Percentiles rank a stretch among this genome's conserved stretches.
These are phyloP conservation scores for Melieria picta DNA, from an alignment of 2,888 invertebrate genomes.

Conservation along the genomic window DNA sequence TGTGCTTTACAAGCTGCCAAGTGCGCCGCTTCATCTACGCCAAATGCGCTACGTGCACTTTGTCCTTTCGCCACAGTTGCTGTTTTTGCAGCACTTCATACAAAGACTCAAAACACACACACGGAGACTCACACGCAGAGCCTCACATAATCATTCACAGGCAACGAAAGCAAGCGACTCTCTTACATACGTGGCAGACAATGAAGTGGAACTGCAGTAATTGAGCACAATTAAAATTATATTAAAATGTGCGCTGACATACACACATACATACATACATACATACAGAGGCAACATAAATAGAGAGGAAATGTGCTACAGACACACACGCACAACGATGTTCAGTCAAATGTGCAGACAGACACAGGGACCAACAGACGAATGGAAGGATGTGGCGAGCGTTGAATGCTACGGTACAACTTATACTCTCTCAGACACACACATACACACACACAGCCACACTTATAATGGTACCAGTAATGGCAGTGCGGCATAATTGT, in stretches of 20 bases:
- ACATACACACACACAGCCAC: neutral
- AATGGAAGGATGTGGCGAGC: too few relatives aligned
- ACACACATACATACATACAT: neutral
- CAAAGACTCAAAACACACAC: too few relatives aligned
- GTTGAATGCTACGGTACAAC: too few relatives aligned
- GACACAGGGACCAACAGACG: too few relatives aligned
- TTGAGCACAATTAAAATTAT: conserved; percentile 36
- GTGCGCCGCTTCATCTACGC: too few relatives aligned
- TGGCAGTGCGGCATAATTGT: conserved; percentile 22
- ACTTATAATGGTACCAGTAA: conserved; percentile 13
- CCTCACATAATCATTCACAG: too few relatives aligned
- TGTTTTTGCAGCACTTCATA: neutral
- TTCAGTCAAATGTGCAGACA: too few relatives aligned
- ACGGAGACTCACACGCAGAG: too few relatives aligned
- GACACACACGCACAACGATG: neutral
- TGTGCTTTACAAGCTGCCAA: conserved; percentile 1
- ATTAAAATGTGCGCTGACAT: conserved; percentile 28
- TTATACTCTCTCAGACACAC: too few relatives aligned
- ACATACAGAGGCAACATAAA: neutral
- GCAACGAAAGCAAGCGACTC: too few relatives aligned
- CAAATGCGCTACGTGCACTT: neutral
- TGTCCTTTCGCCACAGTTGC: neutral
- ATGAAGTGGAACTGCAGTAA: conserved; percentile 32
- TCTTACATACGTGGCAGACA: neutral
- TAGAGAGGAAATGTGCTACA: neutral